These are phyloP conservation scores for Haemorhous mexicanus DNA, from an alignment of 2,113 vertebrate species.

Conservation along the genomic window DNA sequence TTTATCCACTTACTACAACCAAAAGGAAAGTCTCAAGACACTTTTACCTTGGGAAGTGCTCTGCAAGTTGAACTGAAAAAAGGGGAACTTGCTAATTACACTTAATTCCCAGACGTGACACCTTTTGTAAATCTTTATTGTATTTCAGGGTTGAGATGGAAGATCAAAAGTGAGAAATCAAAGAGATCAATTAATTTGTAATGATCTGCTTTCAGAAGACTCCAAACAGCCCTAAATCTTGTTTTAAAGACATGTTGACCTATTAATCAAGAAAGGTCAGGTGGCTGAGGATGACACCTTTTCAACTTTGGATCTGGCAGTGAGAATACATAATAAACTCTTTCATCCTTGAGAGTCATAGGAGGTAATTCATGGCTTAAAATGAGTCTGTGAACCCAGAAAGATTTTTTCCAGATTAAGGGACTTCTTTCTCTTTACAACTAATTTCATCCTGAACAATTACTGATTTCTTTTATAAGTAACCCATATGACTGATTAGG, in stretches of 20 bases:
- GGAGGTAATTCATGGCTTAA: background rate
- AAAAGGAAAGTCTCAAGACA: background rate
- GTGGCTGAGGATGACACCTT: background rate
- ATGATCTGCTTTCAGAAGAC: background rate
- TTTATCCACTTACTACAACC: background rate
- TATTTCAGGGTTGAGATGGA: background rate
- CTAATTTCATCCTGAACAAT: background rate
- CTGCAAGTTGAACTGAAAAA: background rate
- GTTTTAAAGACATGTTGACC: background rate
- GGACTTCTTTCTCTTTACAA: background rate
- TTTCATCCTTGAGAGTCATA: background rate
- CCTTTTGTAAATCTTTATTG: background rate
- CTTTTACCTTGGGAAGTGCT: background rate
- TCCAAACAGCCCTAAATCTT: background rate
- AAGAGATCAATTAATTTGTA: constrained; percentile 2
- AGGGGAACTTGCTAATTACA: background rate
- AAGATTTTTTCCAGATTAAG: background rate
- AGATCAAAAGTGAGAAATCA: background rate
- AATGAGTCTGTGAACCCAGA: background rate
- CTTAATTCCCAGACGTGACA: background rate
- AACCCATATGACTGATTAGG: background rate
- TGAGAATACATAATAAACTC: background rate
- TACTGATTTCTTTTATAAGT: background rate
- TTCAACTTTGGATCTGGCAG: background rate
- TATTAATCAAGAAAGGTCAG: constrained; percentile 20